These are phyloP conservation scores for Florisuga fusca DNA, from an alignment of 2,797 vertebrate genomes.

Conservation along the genomic window DNA sequence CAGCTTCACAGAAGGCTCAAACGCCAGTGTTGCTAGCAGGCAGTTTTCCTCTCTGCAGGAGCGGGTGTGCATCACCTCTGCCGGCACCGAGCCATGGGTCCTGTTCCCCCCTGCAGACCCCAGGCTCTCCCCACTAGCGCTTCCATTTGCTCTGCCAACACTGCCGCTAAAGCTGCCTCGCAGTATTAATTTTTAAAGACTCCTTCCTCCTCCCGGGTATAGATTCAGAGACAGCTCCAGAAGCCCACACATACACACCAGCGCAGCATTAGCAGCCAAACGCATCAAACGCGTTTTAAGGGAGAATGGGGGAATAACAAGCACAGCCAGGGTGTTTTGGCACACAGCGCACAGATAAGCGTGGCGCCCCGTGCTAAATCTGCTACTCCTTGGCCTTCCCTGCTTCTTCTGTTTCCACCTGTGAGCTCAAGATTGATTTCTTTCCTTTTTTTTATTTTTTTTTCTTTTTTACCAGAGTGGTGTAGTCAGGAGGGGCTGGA, in stretches of 20 bases:
- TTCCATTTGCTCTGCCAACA: slow-evolving; percentile 13
- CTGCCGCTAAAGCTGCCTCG: slow-evolving; percentile 54
- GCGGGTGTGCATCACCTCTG: slow-evolving; percentile 42
- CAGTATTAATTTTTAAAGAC: slow-evolving; percentile 69
- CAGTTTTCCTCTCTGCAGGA: slow-evolving; percentile 47
- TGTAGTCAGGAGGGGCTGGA: slow-evolving; percentile 42
- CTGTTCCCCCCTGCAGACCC: not conserved
- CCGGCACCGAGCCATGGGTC: slow-evolving; percentile 27
- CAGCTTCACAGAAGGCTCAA: slow-evolving; percentile 61
- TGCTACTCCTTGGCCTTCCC: slow-evolving; percentile 36
- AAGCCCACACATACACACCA: slow-evolving; percentile 32
- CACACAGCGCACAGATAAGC: not conserved
- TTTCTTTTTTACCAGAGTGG: not conserved
- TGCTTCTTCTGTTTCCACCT: slow-evolving; percentile 31
- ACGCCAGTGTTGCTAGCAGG: not conserved
- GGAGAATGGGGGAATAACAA: slow-evolving; percentile 31
- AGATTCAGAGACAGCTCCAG: slow-evolving; percentile 56
- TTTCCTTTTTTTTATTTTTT: slow-evolving; percentile 16
- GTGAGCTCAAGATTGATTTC: slow-evolving; percentile 48
- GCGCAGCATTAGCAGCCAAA: not conserved
- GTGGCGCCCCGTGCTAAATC: not conserved
- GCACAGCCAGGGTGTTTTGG: slow-evolving; percentile 23
- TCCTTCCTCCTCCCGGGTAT: slow-evolving; percentile 50
- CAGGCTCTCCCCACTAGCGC: not conserved
- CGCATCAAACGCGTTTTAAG: slow-evolving; percentile 43